A percentile compares a stretch with the other conserved stretches of the same genome.
Evolutionary conservation across 2,113 vertebrate species (phyloP).

Genomic region (Lagopus muta): DNA sequence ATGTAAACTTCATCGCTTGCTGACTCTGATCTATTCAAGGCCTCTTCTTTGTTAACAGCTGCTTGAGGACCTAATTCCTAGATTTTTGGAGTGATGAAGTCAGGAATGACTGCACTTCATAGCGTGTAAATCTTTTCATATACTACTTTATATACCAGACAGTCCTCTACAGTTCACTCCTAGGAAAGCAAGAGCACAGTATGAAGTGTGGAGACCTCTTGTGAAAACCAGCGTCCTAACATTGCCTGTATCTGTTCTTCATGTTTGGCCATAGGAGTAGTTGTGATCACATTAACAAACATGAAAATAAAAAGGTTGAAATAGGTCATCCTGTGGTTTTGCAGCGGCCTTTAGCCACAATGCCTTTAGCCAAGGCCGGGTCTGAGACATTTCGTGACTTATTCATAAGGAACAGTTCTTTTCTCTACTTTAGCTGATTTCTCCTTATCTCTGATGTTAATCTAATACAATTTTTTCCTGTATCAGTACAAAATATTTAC

Average conservation of each 20-base stretch:
- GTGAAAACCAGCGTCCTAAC: neutral
- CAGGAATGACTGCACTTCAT: fast-evolving
- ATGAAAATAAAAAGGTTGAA: neutral
- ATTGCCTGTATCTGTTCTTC: neutral
- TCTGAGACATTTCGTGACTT: neutral
- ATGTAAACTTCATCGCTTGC: neutral
- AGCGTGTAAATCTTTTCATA: neutral
- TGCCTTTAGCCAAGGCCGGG: neutral
- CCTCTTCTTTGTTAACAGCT: neutral
- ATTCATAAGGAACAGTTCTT: neutral
- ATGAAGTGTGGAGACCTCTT: neutral
- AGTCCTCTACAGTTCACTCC: neutral
- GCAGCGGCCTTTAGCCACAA: neutral
- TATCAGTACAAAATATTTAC: neutral
- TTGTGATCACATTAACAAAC: neutral
- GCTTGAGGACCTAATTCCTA: neutral
- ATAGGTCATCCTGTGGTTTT: neutral
- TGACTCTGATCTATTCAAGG: neutral
- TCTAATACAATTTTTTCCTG: neutral
- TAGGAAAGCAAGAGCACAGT: neutral
- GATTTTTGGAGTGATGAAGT: neutral
- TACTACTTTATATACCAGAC: fast-evolving
- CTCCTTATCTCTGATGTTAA: neutral
- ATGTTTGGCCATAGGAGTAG: neutral
- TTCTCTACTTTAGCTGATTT: neutral